Evolutionary conservation across 2,888 invertebrate species (phyloP), one percentile per base, ranked within the genome.

Genomic region (Xanthostigma xanthostigma): DNA sequence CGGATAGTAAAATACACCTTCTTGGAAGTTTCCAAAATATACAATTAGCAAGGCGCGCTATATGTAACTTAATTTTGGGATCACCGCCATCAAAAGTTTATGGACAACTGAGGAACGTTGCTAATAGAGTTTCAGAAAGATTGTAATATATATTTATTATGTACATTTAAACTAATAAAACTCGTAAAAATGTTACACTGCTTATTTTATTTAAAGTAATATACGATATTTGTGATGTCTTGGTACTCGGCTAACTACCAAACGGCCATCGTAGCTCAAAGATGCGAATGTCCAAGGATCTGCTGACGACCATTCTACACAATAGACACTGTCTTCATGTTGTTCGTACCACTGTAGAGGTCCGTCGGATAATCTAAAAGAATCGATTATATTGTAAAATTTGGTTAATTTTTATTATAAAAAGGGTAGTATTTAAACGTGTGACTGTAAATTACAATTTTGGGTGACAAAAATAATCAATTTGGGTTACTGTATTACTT

Each of bases 251-350:
- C 94, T 93, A 37, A 98, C 81, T 44, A 97, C 84, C 13, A 98
- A 76, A 44, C 97, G 71, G 0, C 97, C 98, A 68, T 98, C 98
- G 65, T 95, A 96, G 64, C 95, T 95, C 1, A 96, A 74, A 0
- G 96, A 96, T n/a, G 97, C 97, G 73, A 96, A 97, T 50, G 93
- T 84, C 97, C 97, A 98, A 11, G 97, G 95, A 71, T 98, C 97
- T 27, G 91, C 90, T 17, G 87, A 81, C 52, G 94, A 94, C 97
- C 97, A 98, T 67, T 95, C 95, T 0, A 87, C 91, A 60, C 89
- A 87, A 70, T 96, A 98, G 12, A 98, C 96, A 8, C 93, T 92
- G 67, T 98, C 97, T 64, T 97, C 97, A 62, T 98, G 96, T 58
- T 94, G 92, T 63, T 97, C 95, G 62, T 93, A 95, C 50, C 84